These are phyloP conservation scores for Pterobdella sp. DNA, from an alignment of 2,888 invertebrate genomes.

Conservation along the genomic window DNA sequence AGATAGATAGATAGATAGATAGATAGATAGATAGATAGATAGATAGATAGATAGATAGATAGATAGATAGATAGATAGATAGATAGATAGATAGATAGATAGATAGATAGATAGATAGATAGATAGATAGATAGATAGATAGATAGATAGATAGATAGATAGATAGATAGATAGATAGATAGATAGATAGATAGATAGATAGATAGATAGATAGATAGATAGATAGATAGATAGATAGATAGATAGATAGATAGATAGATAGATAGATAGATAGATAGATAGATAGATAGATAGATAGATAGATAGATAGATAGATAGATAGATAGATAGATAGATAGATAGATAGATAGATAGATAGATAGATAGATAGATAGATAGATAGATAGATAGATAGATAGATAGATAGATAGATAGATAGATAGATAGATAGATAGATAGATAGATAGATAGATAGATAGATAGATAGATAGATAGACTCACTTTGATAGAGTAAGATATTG, in stretches of 20 bases:
- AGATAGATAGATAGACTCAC: too few species aligned
- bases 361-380: not conserved
- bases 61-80: not conserved
- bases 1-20: too few species aligned
- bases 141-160: not conserved
- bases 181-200: constrained; percentile 10
- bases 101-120: not conserved
- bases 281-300: not conserved
- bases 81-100: not conserved
- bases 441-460: too few species aligned
- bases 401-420: constrained; percentile 1
- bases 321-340: constrained; percentile 12
- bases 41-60: not conserved
- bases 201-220: constrained; percentile 12
- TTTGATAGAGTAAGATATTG: too few species aligned
- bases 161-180: not conserved
- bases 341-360: not conserved
- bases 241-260: constrained; percentile 2
- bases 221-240: constrained; percentile 8
- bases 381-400: constrained; percentile 15
- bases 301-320: not conserved
- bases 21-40: too few species aligned
- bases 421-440: too few species aligned
- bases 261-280: not conserved
- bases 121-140: not conserved